These are phyloP conservation scores for Threskiornis aethiopicus DNA, from an alignment of 2,797 vertebrate genomes.

Conservation along the genomic window DNA sequence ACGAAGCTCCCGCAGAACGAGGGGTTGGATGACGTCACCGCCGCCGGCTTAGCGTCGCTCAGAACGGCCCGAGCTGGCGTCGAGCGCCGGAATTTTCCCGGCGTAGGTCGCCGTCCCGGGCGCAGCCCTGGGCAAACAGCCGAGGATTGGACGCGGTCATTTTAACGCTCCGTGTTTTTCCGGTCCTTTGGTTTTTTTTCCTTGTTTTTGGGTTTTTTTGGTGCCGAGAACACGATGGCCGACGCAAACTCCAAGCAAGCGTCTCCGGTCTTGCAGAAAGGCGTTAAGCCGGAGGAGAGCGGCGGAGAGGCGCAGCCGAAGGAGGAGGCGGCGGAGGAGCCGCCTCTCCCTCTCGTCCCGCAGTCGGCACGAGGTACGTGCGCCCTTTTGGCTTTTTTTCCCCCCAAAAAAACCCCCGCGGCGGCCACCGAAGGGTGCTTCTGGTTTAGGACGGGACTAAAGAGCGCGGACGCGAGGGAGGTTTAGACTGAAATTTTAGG, in stretches of 20 bases:
- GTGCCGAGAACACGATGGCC: background rate
- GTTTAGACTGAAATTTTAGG: background rate
- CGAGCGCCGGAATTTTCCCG: no score
- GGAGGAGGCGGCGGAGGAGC: background rate
- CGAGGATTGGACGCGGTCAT: no score
- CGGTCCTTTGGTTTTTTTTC: no score
- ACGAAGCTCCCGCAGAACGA: no score
- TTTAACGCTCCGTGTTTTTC: no score
- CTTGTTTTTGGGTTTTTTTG: no score
- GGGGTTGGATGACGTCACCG: no score
- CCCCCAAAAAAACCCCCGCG: no score
- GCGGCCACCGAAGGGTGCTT: background rate
- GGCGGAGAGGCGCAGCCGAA: background rate
- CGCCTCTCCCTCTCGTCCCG: background rate
- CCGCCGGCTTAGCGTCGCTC: no score
- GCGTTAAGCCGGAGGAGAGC: background rate
- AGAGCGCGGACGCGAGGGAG: background rate
- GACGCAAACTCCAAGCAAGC: background rate
- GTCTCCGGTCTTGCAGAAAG: background rate
- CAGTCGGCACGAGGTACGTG: background rate
- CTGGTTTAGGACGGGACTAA: background rate
- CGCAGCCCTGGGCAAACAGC: no score
- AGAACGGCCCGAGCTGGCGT: no score
- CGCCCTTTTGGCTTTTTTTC: accelerated
- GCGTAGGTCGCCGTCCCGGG: no score